Conservation (phyloP, 2,888 invertebrate species). For the Lapara coniferarum region DNA sequence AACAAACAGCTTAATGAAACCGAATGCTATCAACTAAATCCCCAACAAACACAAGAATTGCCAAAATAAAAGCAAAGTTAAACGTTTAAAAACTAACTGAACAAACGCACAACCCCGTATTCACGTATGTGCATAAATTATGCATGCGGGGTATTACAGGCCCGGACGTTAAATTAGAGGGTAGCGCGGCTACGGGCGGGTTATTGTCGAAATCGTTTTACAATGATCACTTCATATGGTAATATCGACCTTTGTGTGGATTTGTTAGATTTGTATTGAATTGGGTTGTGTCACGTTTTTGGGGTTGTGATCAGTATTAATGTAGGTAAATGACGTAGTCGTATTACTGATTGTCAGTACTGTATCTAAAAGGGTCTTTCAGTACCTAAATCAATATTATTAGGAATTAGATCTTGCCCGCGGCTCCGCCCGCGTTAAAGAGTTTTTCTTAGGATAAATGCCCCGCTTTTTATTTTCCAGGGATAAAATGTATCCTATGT, state of each 20-base stretch:
- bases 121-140: constrained; percentile 15
- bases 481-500: too few species aligned
- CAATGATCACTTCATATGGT: constrained; percentile 24
- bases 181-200: constrained; percentile 23
- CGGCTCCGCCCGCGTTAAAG: too few species aligned
- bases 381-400: too few species aligned
- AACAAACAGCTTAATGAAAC: too few species aligned
- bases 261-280: constrained; percentile 3
- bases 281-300: not conserved
- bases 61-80: not conserved
- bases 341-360: too few species aligned
- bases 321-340: too few species aligned
- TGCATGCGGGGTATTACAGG: constrained; percentile 24
- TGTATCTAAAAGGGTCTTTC: too few species aligned
- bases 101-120: constrained; percentile 7
- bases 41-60: not conserved
- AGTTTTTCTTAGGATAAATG: too few species aligned
- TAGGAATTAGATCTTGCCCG: too few species aligned
- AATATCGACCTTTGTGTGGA: constrained; percentile 4
- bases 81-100: not conserved
- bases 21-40: not conserved
- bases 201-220: constrained; percentile 25
- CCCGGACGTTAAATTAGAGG: constrained; percentile 21
- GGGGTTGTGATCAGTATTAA: too few species aligned
- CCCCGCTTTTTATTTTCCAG: too few species aligned